Conservation (phyloP, 2,888 invertebrate genomes). For the Charanyca ferruginea region DNA sequence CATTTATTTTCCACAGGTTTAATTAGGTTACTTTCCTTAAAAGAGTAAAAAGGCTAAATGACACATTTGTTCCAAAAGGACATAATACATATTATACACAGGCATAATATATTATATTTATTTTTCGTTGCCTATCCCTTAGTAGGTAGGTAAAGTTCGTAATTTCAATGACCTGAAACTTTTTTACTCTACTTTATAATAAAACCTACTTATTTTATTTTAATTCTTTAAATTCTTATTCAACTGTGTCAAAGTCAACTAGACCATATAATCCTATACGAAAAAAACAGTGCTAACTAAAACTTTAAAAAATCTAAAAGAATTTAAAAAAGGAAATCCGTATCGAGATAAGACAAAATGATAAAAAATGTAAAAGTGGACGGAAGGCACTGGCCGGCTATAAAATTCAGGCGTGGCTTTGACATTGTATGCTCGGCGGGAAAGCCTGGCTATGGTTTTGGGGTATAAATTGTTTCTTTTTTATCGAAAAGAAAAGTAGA, state of each 20-base stretch:
- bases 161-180: no score
- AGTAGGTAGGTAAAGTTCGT: no score
- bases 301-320: constrained; percentile 32
- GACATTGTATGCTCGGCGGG: constrained; percentile 23
- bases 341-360: constrained; percentile 20
- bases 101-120: neutral
- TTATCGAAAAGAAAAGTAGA: neutral
- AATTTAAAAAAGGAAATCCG: constrained; percentile 48
- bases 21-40: neutral
- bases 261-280: neutral
- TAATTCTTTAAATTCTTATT: no score
- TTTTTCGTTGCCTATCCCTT: neutral
- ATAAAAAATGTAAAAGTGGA: constrained; percentile 30
- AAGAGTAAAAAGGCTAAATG: neutral
- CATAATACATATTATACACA: no score
- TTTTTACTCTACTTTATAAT: no score
- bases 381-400: constrained; percentile 2
- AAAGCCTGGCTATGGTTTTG: constrained; percentile 2
- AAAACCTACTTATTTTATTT: no score
- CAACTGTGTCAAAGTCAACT: neutral
- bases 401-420: constrained; percentile 23
- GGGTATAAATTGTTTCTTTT: constrained; percentile 3
- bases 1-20: neutral
- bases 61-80: neutral
- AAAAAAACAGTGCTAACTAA: neutral